These are phyloP conservation scores for Caenorhabditis remanei DNA, from an alignment of 1,140 invertebrate species.

Conservation along the genomic window DNA sequence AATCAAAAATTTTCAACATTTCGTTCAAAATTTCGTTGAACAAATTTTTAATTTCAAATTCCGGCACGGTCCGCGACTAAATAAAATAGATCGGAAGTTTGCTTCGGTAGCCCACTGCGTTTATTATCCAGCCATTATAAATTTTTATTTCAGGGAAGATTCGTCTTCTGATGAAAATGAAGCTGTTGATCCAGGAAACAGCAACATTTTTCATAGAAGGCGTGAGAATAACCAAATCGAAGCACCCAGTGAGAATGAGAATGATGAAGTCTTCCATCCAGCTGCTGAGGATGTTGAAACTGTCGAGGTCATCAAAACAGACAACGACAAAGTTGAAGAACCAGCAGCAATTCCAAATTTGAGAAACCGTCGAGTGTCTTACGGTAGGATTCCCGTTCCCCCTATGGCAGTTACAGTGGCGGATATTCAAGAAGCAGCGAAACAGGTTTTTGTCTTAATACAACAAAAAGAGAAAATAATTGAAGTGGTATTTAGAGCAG, in stretches of 20 bases:
- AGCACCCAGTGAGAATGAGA: neutral
- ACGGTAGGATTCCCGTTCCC: slow-evolving; percentile 16
- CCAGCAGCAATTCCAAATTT: neutral
- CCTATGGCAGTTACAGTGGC: neutral
- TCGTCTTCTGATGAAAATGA: neutral
- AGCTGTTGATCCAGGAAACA: neutral
- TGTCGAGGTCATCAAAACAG: neutral
- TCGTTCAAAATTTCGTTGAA: too few species aligned
- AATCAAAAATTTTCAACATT: too few species aligned
- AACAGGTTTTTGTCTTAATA: neutral
- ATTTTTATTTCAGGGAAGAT: neutral
- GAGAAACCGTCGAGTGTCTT: slow-evolving; percentile 11
- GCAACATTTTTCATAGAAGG: too few species aligned
- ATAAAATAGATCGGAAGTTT: too few species aligned
- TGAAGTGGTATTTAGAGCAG: neutral
- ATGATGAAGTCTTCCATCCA: neutral
- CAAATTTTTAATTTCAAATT: too few species aligned
- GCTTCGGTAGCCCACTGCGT: too few species aligned
- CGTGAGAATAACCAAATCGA: neutral
- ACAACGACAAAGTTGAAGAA: neutral
- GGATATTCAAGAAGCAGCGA: slow-evolving; percentile 17
- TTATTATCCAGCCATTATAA: too few species aligned
- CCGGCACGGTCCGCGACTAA: too few species aligned
- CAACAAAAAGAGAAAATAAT: too few species aligned
- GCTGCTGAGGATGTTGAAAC: neutral